Base-by-base conservation (phyloP, 2,888 invertebrate species). In the Geophilus truncorum region DNA sequence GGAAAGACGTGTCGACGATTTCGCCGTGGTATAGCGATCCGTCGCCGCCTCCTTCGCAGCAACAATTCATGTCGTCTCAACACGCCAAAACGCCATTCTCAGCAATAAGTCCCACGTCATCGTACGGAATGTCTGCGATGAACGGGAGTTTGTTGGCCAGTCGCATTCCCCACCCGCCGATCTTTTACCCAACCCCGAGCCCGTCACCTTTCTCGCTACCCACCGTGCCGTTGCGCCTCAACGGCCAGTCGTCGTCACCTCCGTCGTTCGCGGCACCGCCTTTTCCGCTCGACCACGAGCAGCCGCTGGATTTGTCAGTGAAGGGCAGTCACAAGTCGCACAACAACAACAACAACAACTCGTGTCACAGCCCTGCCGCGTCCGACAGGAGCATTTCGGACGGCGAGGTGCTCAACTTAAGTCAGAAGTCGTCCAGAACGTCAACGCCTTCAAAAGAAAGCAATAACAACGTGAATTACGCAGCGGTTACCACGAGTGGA, bases 291-390 rank as follows among this genome's bases (percentile, higher is more conserved):
- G 82, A 82, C 28, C 81, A 84, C 80, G 95, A 95, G 85, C 93
- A 96, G 86, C 97, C 98, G 0, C 88, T 98, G 81, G 97, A 98
- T 88, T 90, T 98, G 84, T 96, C 96, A 1, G 92, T 95, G 5
- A 96, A 95, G 85, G 84, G 83, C 82, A 93, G 93, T 84, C 91
- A 82, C n/a, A 25, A 78, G 78, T 80, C 81, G 28, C 15, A 57
- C 51, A 21, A 28, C 79, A 45, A 36, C 45, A 78, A 57, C 51
- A 21, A 28, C 79, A 45, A 36, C 45, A 78, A 77, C 30, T 30
- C 81, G 28, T 77, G 80, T 76, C 82, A 80, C 75, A 81, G 81
- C 75, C 82, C 82, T 51, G 79, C 57, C 18, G 28, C 28, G 23
- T 28, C 40, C 23, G 36, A 21, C 0, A 32, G 90, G 84, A 91